Percentiles rank a stretch among this genome's conserved stretches.
Conservation (phyloP, 2,797 vertebrate species). For the Lemur catta region DNA sequence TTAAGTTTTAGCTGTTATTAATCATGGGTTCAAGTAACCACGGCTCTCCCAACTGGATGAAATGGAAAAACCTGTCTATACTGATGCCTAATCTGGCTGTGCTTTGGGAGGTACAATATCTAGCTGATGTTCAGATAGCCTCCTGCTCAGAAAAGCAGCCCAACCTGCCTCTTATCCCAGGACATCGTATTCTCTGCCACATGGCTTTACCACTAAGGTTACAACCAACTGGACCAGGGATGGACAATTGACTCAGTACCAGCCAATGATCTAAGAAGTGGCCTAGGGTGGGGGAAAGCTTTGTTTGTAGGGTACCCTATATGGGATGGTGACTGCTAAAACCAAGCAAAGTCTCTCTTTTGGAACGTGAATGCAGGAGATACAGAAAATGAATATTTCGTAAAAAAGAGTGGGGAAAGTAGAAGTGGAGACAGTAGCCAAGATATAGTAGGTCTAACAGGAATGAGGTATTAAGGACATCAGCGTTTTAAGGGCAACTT, state of each 20-base stretch:
- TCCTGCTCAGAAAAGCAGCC: not conserved
- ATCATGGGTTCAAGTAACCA: not conserved
- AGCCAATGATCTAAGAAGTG: not conserved
- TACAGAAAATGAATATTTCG: not conserved
- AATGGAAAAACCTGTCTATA: not conserved
- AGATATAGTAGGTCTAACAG: not conserved
- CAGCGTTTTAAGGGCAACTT: not conserved
- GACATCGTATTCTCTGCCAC: not conserved
- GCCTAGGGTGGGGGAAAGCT: not conserved
- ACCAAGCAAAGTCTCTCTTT: not conserved
- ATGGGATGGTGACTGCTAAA: not conserved
- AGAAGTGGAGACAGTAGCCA: not conserved
- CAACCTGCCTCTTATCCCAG: not conserved
- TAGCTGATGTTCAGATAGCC: not conserved
- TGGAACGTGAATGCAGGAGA: not conserved
- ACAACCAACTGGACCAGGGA: not conserved
- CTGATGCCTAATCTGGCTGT: not conserved
- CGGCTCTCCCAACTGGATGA: not conserved
- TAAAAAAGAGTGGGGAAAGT: not conserved
- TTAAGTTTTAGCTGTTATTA: not conserved
- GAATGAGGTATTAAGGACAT: not conserved
- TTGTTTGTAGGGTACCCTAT: not conserved
- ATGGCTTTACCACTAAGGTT: not conserved
- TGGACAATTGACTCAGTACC: not conserved
- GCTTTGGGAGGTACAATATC: not conserved